Conservation (phyloP, 2,797 vertebrate genomes). For the Cichlasoma orientale region DNA sequence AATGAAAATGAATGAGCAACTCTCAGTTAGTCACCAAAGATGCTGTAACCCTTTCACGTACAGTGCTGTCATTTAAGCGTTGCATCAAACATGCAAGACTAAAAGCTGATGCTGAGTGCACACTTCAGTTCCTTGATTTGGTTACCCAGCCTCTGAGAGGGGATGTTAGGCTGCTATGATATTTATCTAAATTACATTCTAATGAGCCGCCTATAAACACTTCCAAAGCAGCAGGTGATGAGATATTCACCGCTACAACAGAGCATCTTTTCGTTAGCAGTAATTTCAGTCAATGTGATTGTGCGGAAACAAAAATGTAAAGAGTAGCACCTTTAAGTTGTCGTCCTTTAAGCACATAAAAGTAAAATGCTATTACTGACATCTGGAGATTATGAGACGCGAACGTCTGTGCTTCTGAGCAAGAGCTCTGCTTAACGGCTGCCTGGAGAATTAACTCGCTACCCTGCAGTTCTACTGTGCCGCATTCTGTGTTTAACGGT, state of each 20-base stretch:
- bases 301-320: conserved; percentile 31
- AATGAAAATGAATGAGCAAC: background rate
- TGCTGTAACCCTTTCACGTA: background rate
- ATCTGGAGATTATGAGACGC: conserved; percentile 52
- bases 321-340: conserved; percentile 29
- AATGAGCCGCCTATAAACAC: conserved; percentile 26
- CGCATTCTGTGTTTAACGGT: conserved; percentile 33
- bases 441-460: conserved; percentile 51
- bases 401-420: conserved; percentile 38
- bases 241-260: conserved; percentile 28
- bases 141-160: background rate
- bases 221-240: conserved; percentile 51
- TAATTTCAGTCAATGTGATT: conserved; percentile 17
- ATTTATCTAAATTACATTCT: conserved; percentile 18
- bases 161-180: conserved; percentile 13
- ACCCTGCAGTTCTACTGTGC: conserved; percentile 39
- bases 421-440: conserved; percentile 50
- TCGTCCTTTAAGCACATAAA: conserved; percentile 48
- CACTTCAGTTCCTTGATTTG: conserved; percentile 8
- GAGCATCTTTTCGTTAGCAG: conserved; percentile 7
- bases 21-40: background rate
- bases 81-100: background rate
- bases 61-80: background rate
- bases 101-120: background rate
- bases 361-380: conserved; percentile 41